phyloP scores from a whole-genome alignment of 1,140 invertebrate genomes.

The Caerostris extrusa region DNA sequence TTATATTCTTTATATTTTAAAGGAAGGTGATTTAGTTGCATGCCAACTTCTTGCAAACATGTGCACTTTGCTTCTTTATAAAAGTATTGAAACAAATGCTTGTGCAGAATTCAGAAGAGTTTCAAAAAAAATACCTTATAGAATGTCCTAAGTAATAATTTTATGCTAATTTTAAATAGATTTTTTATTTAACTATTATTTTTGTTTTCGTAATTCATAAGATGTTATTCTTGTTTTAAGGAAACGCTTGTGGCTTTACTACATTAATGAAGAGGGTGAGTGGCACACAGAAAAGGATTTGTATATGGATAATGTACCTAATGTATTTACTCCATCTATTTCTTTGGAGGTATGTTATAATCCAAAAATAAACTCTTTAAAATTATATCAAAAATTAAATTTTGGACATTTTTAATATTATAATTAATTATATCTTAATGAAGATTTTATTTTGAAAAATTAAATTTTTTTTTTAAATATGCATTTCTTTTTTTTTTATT shows the following conservation, averaged over 20 bases:
- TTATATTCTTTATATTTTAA: not conserved
- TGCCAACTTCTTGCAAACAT: constrained; percentile 88
- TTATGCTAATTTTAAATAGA: not conserved
- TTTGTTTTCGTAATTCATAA: not conserved
- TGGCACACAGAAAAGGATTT: constrained; percentile 52
- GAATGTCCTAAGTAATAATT: constrained; percentile 50
- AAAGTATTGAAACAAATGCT: constrained; percentile 57
- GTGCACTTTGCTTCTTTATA: constrained; percentile 85
- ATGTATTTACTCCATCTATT: constrained; percentile 52
- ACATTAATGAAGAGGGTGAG: constrained; percentile 47
- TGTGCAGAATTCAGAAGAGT: constrained; percentile 58
- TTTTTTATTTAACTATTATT: not conserved
- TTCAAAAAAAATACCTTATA: constrained; percentile 22
- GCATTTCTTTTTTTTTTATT: not conserved
- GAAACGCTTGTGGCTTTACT: constrained; percentile 64
- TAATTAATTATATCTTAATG: too few relatives aligned
- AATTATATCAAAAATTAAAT: not conserved
- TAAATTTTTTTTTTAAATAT: not conserved
- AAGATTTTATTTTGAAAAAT: not conserved
- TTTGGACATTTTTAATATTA: not conserved
- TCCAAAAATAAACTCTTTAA: not conserved
- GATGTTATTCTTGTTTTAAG: not conserved
- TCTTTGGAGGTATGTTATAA: constrained; percentile 13
- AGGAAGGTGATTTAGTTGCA: constrained; percentile 80
- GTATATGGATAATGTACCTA: constrained; percentile 58